A percentile compares a stretch with the other conserved stretches of the same genome.
Conservation (phyloP, 1,140 invertebrate species). For the Hycleus phaleratus region DNA sequence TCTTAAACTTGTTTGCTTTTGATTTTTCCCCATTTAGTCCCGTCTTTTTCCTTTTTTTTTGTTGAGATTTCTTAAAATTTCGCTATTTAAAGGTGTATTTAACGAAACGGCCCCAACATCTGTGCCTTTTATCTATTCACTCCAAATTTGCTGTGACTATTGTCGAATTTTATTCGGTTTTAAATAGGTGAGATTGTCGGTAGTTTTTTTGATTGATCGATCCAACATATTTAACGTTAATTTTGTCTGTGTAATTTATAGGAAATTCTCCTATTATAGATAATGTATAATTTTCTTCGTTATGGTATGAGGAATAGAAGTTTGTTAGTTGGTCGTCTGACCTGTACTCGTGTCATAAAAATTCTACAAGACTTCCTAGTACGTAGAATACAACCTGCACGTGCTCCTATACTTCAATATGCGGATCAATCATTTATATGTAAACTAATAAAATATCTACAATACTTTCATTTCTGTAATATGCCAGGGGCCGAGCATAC, state of each 20-base stretch:
- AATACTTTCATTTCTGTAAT: slow-evolving; percentile 5
- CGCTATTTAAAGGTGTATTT: slow-evolving; percentile 14
- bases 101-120: slow-evolving; percentile 25
- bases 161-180: slow-evolving; percentile 9
- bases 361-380: slow-evolving; percentile 15
- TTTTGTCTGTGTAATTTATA: no score
- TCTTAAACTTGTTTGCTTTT: slow-evolving; percentile 15
- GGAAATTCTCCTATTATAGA: no score
- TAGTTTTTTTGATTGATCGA: no score
- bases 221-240: no score
- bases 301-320: slow-evolving; percentile 12
- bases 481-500: neutral
- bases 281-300: slow-evolving; percentile 5
- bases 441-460: slow-evolving; percentile 10
- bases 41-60: no score
- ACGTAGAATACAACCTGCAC: slow-evolving; percentile 4
- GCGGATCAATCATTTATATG: slow-evolving; percentile 13
- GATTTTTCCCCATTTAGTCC: slow-evolving; percentile 1
- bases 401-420: slow-evolving; percentile 10
- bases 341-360: slow-evolving; percentile 15
- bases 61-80: slow-evolving; percentile 1
- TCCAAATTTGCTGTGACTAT: slow-evolving; percentile 21
- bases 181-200: slow-evolving; percentile 23
- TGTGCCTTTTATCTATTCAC: slow-evolving; percentile 22
- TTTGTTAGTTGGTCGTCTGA: slow-evolving; percentile 10